A percentile compares a stretch with the other conserved stretches of the same genome.
Conservation (phyloP, 2,888 invertebrate species). For the Xylota segnis region DNA sequence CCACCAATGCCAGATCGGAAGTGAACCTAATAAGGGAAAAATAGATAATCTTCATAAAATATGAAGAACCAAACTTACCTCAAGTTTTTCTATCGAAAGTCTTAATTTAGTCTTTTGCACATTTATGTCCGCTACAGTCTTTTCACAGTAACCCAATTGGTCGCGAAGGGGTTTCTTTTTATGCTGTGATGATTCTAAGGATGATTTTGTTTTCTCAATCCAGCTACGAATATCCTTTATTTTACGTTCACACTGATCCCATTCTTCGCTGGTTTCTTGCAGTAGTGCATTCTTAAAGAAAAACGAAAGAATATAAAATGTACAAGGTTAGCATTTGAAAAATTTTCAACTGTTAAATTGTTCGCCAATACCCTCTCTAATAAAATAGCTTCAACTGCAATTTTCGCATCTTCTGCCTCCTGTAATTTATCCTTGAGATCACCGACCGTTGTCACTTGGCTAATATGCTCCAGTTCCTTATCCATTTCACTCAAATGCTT, state of each 20-base stretch:
- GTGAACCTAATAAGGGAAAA: conserved; percentile 88
- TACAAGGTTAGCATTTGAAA: neutral
- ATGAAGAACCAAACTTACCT: conserved; percentile 86
- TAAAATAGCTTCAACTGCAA: conserved; percentile 92
- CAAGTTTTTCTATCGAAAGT: conserved; percentile 95
- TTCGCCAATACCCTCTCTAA: conserved; percentile 89
- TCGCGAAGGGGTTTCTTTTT: conserved; percentile 95
- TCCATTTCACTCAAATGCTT: conserved; percentile 96
- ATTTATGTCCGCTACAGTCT: conserved; percentile 93
- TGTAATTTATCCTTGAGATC: conserved; percentile 94
- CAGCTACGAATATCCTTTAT: conserved; percentile 94
- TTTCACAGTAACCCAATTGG: conserved; percentile 93
- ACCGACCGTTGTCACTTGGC: conserved; percentile 92
- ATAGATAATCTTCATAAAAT: conserved; percentile 19
- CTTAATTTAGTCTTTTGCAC: conserved; percentile 96
- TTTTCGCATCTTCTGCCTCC: conserved; percentile 94
- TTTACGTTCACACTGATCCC: conserved; percentile 98
- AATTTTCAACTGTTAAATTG: conserved; percentile 15
- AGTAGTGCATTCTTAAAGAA: conserved; percentile 90
- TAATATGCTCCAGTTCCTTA: conserved; percentile 93
- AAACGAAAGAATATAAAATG: conserved; percentile 1
- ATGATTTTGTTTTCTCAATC: conserved; percentile 93
- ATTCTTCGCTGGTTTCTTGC: conserved; percentile 96
- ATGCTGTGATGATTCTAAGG: conserved; percentile 91
- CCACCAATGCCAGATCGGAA: conserved; percentile 94